Conservation (phyloP, 2,888 invertebrate species). For the Nomada hirtipes region DNA sequence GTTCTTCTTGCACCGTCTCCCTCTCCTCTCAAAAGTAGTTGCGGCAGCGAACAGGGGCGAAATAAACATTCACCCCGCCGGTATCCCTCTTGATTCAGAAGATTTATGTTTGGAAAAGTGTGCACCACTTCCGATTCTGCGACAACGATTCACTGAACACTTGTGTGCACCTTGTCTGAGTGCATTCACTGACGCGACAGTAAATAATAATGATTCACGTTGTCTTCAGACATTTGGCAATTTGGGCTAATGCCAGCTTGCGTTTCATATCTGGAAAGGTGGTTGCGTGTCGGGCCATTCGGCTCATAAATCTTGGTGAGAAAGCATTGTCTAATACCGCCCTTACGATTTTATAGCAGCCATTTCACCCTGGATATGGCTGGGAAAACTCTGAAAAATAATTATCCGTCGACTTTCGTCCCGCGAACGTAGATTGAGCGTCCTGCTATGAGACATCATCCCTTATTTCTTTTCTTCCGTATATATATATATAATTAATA, state of each 20-base stretch:
- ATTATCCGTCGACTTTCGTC: constrained; percentile 57
- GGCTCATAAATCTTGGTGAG: constrained; percentile 58
- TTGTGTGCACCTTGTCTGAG: constrained; percentile 19
- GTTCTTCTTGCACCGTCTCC: neutral
- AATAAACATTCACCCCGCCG: constrained; percentile 15
- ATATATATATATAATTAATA: no score
- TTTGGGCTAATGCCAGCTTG: constrained; percentile 69
- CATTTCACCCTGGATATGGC: constrained; percentile 14
- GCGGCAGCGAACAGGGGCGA: constrained; percentile 16
- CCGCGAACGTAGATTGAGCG: no score
- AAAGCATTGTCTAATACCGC: constrained; percentile 65
- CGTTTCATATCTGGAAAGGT: constrained; percentile 62
- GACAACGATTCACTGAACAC: constrained; percentile 24
- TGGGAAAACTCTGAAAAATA: constrained; percentile 56
- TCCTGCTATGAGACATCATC: no score
- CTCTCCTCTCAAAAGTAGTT: neutral
- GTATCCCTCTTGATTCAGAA: neutral
- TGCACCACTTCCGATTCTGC: neutral
- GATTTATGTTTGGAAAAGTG: constrained; percentile 50
- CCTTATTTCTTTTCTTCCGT: no score
- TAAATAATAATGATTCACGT: constrained; percentile 63
- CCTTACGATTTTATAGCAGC: constrained; percentile 52
- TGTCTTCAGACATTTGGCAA: constrained; percentile 63
- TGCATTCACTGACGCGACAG: constrained; percentile 40
- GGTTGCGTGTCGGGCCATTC: constrained; percentile 63